Evolutionary conservation across 1,140 invertebrate genomes (phyloP), one percentile per base, ranked within the genome.

Genomic region (Drosophila elegans): DNA sequence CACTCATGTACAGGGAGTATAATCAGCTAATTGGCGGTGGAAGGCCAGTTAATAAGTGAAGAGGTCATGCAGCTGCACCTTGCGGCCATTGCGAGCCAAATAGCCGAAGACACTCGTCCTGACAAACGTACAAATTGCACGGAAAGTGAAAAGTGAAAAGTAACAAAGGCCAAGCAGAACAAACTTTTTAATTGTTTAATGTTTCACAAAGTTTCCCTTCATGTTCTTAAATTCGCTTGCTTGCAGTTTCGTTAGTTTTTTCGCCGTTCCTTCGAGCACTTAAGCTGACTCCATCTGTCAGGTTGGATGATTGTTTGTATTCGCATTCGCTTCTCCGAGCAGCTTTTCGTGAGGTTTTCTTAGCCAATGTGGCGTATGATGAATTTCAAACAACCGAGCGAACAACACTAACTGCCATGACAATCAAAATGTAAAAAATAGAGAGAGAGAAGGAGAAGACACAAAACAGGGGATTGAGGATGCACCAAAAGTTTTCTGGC

Each of bases 131-230:
- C 44, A 66, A 64, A 64, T 56, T 54, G 25, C 53, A 78, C 16
- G 39, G 69, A 72, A 53, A 57, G 42, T 51, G 49, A 13, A 63
- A 73, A 54, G 74, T 61, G 73, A 72, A 63, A 52, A 78, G 57
- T 57, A 62, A 39, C 64, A 25, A 76, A 68, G 54, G 55, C 64
- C 54, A 78, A 59, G 49, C 34, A 68, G 46, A 60, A 49, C 46
- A 61, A 85, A 85, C 81, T 85, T 85, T 85, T 85, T 85, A 85
- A 85, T 85, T 85, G 81, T 85, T 85, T 78, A 85, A 85, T 85
- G 81, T 82, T 80, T 73, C 32, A 11, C 52, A 80, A 75, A 84
- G 73, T 80, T 84, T 69, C 44, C 69, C 72, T 77, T 78, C 74
- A 52, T 71, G 49, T 48, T 77, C 60, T 74, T 85, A 56, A 78